These are phyloP conservation scores for Drosophila mojavensis DNA, from an alignment of 1,140 invertebrate species.

Conservation along the genomic window DNA sequence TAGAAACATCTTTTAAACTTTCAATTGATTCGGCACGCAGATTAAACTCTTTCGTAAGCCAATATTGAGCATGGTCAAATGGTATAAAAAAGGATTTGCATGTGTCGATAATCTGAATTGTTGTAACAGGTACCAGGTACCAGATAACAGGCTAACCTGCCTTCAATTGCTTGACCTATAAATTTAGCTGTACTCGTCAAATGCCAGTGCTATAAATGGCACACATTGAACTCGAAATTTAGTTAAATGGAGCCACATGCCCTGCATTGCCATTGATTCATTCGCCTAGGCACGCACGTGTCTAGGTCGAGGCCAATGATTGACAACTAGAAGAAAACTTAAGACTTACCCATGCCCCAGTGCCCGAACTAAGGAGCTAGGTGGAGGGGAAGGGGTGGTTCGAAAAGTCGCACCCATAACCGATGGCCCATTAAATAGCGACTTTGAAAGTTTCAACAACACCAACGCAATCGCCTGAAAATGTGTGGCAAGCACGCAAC, in stretches of 20 bases:
- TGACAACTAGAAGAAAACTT: conserved; percentile 35
- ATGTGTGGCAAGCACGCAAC: conserved; percentile 71
- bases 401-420: conserved; percentile 60
- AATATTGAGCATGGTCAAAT: no score
- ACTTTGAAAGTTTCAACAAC: conserved; percentile 67
- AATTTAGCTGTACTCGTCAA: conserved; percentile 3
- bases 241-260: conserved; percentile 45
- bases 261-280: conserved; percentile 48
- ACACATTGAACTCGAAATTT: conserved; percentile 21
- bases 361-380: not conserved
- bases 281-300: conserved; percentile 63
- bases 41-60: no score
- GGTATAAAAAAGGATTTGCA: conserved; percentile 7
- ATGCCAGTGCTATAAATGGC: conserved; percentile 28
- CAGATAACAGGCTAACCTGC: not conserved
- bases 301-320: conserved; percentile 70
- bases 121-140: conserved; percentile 23
- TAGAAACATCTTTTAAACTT: no score
- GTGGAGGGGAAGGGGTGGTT: conserved; percentile 9
- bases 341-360: conserved; percentile 26
- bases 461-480: conserved; percentile 42
- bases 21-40: no score
- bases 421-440: conserved; percentile 57
- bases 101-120: conserved; percentile 3
- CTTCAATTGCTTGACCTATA: conserved; percentile 26